Evolutionary conservation across 2,113 vertebrate genomes (phyloP), one percentile per base, ranked within the genome.

Genomic region (Eupsittula cactorum): DNA sequence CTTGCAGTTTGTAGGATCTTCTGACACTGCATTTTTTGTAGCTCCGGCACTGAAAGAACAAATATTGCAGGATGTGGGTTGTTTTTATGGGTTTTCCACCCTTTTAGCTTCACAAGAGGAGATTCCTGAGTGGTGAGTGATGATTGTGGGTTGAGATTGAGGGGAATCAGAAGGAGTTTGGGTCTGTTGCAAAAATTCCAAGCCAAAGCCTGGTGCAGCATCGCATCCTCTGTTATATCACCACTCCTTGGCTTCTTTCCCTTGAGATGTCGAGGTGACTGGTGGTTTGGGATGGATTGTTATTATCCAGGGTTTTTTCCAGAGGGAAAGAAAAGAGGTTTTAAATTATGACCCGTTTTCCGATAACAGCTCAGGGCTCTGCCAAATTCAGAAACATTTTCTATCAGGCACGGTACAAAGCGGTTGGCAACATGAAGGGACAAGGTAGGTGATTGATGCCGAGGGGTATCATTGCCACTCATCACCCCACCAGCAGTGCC

Each of bases 1-100:
- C 97, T 95, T n/a, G 29, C 87, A 92, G 96, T 90, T 76, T 71
- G 95, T 53, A 63, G 93, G 78, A 92, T 93, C 93, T 83, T 97
- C 92, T 95, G 84, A 86, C 92, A n/a, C 21, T 8, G 62, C 82
- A 27, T 78, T 83, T 90, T 96, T 29, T 16, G 47, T 75, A 42
- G 49, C 69, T 85, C 39, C 21, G 3, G 31, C 52, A 25, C 29
- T 4, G 16, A 49, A 59, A 93, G 73, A 96, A 81, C 69, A 97
- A 95, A 95, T 89, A 82, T 64, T 73, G 62, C 86, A 46, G 50
- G 35, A 59, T 62, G 28, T 21, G 13, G 1, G 0, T 62, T 68
- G 52, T 1, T 69, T 96, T 78, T 29, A 49, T 11, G 42, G 21
- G 7, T 82, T 75, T 82, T 80, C 6, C 14, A 15, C 14, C 8